Percentiles rank a stretch among this genome's conserved stretches.
phyloP scores from a whole-genome alignment of 2,797 vertebrate species.

The Hipposideros larvatus region DNA sequence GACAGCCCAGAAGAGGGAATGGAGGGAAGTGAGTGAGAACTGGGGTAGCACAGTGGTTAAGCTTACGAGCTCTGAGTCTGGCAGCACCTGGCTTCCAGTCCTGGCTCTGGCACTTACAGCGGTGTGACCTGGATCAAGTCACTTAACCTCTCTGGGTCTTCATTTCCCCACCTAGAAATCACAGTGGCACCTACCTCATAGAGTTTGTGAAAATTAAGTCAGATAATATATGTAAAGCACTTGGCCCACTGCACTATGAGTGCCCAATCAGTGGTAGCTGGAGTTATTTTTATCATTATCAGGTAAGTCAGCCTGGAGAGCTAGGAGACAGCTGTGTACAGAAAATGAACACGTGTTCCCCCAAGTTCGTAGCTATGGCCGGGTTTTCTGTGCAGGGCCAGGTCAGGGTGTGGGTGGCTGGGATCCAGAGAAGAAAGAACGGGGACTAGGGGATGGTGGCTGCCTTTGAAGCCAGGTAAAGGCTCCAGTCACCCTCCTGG shows the following conservation, averaged over 20 bases:
- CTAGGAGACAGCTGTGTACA: conserved; percentile 75
- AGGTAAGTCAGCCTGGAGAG: conserved; percentile 77
- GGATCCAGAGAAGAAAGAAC: not conserved
- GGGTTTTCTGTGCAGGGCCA: not conserved
- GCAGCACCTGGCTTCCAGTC: not conserved
- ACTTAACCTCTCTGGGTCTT: not conserved
- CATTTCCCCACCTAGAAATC: not conserved
- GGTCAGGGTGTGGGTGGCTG: not conserved
- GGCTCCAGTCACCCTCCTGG: not conserved
- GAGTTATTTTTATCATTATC: not conserved
- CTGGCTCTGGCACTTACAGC: not conserved
- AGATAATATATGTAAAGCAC: not conserved
- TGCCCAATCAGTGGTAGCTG: not conserved
- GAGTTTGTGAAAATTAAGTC: not conserved
- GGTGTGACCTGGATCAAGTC: not conserved
- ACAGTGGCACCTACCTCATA: no score
- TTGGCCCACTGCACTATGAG: not conserved
- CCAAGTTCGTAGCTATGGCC: conserved; percentile 79
- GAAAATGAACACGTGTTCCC: conserved; percentile 80
- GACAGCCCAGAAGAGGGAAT: conserved; percentile 75
- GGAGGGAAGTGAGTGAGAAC: conserved; percentile 68
- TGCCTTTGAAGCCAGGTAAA: not conserved
- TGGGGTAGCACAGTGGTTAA: rapidly evolving
- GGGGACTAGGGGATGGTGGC: not conserved
- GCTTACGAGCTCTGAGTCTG: not conserved